phyloP scores from a whole-genome alignment of 2,888 invertebrate species.

The Oeneis ivallda region DNA sequence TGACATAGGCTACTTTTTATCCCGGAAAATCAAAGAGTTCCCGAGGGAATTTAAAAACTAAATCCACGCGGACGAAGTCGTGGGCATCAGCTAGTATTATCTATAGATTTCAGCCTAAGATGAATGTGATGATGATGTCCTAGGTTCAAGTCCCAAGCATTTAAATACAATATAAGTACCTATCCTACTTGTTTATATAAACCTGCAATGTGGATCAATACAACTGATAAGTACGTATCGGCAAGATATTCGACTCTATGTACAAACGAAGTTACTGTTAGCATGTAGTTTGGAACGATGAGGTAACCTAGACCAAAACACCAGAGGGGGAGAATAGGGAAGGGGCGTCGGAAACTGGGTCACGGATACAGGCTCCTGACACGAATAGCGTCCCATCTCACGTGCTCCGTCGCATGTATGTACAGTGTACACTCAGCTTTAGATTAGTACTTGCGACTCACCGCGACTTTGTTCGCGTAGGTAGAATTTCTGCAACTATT shows the following conservation, averaged over 20 bases:
- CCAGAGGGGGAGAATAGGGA: constrained; percentile 55
- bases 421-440: constrained; percentile 1
- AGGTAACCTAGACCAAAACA: constrained; percentile 74
- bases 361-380: constrained; percentile 79
- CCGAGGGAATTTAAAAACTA: too few relatives aligned
- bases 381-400: constrained; percentile 72
- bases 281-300: constrained; percentile 42
- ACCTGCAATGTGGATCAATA: neutral
- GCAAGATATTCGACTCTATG: constrained; percentile 5
- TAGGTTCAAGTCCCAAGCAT: too few relatives aligned
- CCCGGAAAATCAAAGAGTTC: too few relatives aligned
- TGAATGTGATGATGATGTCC: too few relatives aligned
- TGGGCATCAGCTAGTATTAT: too few relatives aligned
- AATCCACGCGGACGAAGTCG: too few relatives aligned
- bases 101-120: too few relatives aligned
- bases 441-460: neutral
- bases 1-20: too few relatives aligned
- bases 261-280: constrained; percentile 13
- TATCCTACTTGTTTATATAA: neutral
- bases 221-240: neutral
- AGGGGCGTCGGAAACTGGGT: constrained; percentile 70
- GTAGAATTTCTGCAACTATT: neutral
- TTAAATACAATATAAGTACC: neutral
- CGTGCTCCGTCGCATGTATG: constrained; percentile 47
- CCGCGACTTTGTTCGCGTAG: neutral